Conservation (phyloP, 2,888 invertebrate genomes). For the Lasius fuliginosus region DNA sequence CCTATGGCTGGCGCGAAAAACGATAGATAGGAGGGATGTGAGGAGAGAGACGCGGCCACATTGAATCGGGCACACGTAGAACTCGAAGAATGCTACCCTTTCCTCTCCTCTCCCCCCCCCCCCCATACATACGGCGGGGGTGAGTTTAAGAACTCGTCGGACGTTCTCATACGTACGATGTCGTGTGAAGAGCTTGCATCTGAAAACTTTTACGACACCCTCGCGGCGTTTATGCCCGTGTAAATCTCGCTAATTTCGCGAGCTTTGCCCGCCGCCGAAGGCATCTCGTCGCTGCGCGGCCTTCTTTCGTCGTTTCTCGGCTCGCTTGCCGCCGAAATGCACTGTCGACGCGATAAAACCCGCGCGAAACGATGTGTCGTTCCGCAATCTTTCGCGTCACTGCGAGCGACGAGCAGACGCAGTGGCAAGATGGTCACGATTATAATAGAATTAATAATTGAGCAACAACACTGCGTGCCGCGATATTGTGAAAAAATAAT, state of each 20-base stretch:
- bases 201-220: conserved; percentile 82
- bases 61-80: conserved; percentile 72
- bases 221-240: conserved; percentile 82
- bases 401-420: neutral
- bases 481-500: too few relatives aligned
- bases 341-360: conserved; percentile 66
- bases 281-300: conserved; percentile 62
- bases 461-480: neutral
- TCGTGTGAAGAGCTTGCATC: conserved; percentile 68
- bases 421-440: conserved; percentile 18
- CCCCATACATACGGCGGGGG: conserved; percentile 57
- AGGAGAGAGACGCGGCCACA: conserved; percentile 64
- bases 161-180: conserved; percentile 55
- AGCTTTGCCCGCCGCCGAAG: conserved; percentile 57
- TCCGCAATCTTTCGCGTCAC: conserved; percentile 30
- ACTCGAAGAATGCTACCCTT: conserved; percentile 54
- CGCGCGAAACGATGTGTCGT: conserved; percentile 57
- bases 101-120: neutral
- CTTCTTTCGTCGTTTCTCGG: conserved; percentile 70
- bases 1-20: conserved; percentile 64
- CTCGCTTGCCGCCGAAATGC: conserved; percentile 52
- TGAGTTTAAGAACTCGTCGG: conserved; percentile 39
- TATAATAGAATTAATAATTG: conserved; percentile 33
- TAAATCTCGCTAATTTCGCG: conserved; percentile 84
- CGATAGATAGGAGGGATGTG: neutral